Evolutionary conservation across 2,888 invertebrate species (phyloP), one percentile per base, ranked within the genome.

Genomic region (Slavum lentiscoides): DNA sequence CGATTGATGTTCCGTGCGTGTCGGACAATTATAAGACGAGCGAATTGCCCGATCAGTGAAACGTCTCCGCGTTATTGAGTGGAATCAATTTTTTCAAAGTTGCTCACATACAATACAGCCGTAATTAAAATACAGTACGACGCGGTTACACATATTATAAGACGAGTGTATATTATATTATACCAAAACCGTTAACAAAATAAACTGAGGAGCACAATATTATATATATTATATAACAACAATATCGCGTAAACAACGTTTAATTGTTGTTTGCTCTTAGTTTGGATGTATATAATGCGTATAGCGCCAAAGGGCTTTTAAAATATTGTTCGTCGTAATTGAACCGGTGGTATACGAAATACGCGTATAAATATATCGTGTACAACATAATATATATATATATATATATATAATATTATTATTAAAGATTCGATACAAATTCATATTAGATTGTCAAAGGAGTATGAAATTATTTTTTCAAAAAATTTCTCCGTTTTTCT

Each of bases 221-320:
- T 30, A 30, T 30, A 30, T 30, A 30, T 30, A 30, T 30, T 23
- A 17, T 61, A 30, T 73, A 59, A 49, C n/a, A 37, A 58, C 21
- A 30, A 39, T 53, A 49, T 61, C 19, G 49, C 11, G 49, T 62
- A 49, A 73, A 62, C 49, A 30, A 8, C 61, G 23, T 73, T 73
- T 73, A 73, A 74, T 53, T 74, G 49, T 74, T 74, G 73, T 53
- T 62, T 53, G 30, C 49, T 30, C 15, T 49, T 23, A 58, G 49
- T 62, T 62, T 62, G n/a, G 23, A 23, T n/a, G 61, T 74, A 62
- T 4, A 74, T 43, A 49, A 62, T n/a, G n/a, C n/a, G n/a, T 74
- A 30, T 62, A 17, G 2, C 23, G 43, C 55, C 19, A 55, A 55
- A 55, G 8, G 15, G 39, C 39, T 55, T 55, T 70, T 70, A n/a